Percentiles rank a stretch among this genome's conserved stretches.
Conservation (phyloP, 1,140 invertebrate species). For the Drosophila paulistorum region DNA sequence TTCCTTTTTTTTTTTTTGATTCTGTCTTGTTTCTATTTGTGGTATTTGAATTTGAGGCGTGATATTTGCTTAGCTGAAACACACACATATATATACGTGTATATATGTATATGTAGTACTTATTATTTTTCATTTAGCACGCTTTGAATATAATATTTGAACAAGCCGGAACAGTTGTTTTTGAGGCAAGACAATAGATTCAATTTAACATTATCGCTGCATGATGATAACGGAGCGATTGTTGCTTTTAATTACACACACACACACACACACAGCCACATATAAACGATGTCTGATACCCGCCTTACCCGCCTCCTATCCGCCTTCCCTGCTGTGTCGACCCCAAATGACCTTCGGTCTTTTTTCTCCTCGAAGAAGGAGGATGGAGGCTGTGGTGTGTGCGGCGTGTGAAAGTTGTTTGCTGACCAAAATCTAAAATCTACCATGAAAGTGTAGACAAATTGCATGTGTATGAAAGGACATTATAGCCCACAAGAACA, state of each 20-base stretch:
- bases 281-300: background rate
- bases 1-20: background rate
- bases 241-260: slow-evolving; percentile 66
- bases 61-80: slow-evolving; percentile 75
- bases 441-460: slow-evolving; percentile 65
- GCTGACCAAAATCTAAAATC: slow-evolving; percentile 37
- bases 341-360: slow-evolving; percentile 71
- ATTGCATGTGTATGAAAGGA: slow-evolving; percentile 51
- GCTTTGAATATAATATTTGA: slow-evolving; percentile 78
- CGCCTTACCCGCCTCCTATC: background rate
- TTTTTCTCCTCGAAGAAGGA: background rate
- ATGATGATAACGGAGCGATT: slow-evolving; percentile 58
- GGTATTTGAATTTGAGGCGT: slow-evolving; percentile 62
- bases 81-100: slow-evolving; percentile 24
- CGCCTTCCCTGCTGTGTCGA: slow-evolving; percentile 30
- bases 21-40: slow-evolving; percentile 10
- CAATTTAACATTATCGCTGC: slow-evolving; percentile 72
- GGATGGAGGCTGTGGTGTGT: slow-evolving; percentile 16
- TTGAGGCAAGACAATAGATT: slow-evolving; percentile 66
- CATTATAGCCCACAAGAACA: slow-evolving; percentile 24
- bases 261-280: background rate
- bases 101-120: background rate
- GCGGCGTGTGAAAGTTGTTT: slow-evolving; percentile 64
- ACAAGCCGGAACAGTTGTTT: slow-evolving; percentile 77
- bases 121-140: slow-evolving; percentile 76